Percentiles rank a stretch among this genome's conserved stretches.
phyloP scores from a whole-genome alignment of 2,888 invertebrate species.

The Lepeophtheirus nordmannii region DNA sequence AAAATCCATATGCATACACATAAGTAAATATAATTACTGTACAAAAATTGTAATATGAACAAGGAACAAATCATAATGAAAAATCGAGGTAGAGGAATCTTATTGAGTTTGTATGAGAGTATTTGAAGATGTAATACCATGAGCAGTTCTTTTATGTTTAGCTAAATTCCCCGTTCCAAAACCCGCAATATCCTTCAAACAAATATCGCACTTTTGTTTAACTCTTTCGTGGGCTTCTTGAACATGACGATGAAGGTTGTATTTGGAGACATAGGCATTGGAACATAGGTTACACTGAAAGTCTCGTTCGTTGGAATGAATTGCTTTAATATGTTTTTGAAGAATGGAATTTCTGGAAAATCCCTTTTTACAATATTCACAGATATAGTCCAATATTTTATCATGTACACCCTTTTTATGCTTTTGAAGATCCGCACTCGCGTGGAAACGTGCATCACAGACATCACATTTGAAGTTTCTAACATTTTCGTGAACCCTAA shows the following conservation, averaged over 20 bases:
- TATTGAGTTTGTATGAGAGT: not conserved
- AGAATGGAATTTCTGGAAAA: not conserved
- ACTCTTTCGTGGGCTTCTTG: not conserved
- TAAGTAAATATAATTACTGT: too few species aligned
- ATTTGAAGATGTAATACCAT: not conserved
- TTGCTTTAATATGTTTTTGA: not conserved
- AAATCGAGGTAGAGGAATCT: not conserved
- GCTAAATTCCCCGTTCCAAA: not conserved
- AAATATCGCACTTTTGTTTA: not conserved
- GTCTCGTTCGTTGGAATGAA: not conserved
- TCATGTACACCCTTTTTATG: not conserved
- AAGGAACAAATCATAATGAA: too few species aligned
- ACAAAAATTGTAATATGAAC: too few species aligned
- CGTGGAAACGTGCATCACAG: not conserved
- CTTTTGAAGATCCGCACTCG: not conserved
- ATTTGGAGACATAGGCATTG: slow-evolving; percentile 1
- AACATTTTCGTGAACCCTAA: not conserved
- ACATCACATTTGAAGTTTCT: not conserved
- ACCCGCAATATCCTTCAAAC: not conserved
- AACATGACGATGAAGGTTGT: not conserved
- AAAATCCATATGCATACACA: too few species aligned
- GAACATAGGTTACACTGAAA: not conserved
- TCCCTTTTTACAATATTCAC: not conserved
- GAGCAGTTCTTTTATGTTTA: slow-evolving; percentile 2
- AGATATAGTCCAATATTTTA: not conserved